Evolutionary conservation across 2,113 vertebrate species (phyloP).

Genomic region (Telmatochromis sp.): DNA sequence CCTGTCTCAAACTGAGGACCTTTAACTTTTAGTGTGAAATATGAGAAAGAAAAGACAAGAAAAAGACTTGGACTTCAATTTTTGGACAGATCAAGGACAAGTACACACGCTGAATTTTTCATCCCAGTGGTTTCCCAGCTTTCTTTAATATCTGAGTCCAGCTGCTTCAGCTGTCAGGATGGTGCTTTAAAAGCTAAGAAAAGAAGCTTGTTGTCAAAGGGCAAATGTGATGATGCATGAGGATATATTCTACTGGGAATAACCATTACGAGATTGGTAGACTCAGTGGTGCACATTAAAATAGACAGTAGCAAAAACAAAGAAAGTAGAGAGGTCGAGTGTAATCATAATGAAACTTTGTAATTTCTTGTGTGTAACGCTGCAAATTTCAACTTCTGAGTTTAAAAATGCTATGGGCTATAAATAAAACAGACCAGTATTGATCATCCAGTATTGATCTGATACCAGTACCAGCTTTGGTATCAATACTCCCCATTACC

Average conservation of each 20-base stretch:
- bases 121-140: not conserved
- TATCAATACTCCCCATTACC: not conserved
- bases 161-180: not conserved
- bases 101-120: not conserved
- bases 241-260: not conserved
- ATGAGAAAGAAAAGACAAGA: not conserved
- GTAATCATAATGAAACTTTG: not conserved
- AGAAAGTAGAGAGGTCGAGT: not conserved
- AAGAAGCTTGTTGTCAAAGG: not conserved
- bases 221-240: not conserved
- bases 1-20: not conserved
- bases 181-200: not conserved
- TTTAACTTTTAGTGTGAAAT: not conserved
- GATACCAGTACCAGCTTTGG: not conserved
- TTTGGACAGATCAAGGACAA: not conserved
- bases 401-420: not conserved
- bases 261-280: not conserved
- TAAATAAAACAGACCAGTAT: not conserved
- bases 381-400: not conserved
- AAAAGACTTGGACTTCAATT: not conserved
- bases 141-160: not conserved
- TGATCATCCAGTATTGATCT: not conserved
- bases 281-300: not conserved
- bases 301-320: not conserved
- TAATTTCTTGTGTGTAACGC: not conserved